Conservation (phyloP, 2,797 vertebrate genomes). For the Parauchenoglanis punctatus region DNA sequence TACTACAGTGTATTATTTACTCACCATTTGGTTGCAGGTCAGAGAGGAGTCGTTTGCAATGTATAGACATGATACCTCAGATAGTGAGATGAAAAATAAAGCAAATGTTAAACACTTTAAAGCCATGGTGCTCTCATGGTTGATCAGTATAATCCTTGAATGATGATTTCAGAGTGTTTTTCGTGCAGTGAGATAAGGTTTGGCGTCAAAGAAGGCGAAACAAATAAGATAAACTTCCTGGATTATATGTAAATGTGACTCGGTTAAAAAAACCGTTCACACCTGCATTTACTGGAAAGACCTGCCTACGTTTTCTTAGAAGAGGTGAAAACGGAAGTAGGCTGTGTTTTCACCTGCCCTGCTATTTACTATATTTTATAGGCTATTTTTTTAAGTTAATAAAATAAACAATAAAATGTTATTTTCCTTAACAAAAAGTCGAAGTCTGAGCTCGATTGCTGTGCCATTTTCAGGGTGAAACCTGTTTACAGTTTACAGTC, state of each 20-base stretch:
- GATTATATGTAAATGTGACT: constrained; percentile 38
- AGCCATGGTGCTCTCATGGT: constrained; percentile 36
- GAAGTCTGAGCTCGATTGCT: background rate
- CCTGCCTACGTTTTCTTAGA: constrained; percentile 17
- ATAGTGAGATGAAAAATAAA: constrained; percentile 24
- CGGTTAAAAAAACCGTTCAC: background rate
- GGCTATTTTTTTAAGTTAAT: background rate
- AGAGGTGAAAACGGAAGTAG: constrained; percentile 16
- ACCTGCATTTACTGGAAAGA: constrained; percentile 45
- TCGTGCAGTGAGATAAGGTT: no score
- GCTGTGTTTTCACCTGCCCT: no score
- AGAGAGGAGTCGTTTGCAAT: constrained; percentile 41
- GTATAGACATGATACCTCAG: constrained; percentile 35
- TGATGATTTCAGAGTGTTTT: background rate
- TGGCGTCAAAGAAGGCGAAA: background rate
- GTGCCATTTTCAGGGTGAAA: accelerated
- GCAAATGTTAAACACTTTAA: background rate
- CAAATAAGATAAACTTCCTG: constrained; percentile 53
- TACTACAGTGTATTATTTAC: background rate
- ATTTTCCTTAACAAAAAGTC: background rate
- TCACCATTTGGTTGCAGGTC: constrained; percentile 67
- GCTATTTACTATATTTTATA: background rate
- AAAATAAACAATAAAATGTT: background rate
- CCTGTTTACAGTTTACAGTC: background rate
- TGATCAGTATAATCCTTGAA: background rate